phyloP scores from a whole-genome alignment of 2,113 vertebrate species.

The Neofelis nebulosa region DNA sequence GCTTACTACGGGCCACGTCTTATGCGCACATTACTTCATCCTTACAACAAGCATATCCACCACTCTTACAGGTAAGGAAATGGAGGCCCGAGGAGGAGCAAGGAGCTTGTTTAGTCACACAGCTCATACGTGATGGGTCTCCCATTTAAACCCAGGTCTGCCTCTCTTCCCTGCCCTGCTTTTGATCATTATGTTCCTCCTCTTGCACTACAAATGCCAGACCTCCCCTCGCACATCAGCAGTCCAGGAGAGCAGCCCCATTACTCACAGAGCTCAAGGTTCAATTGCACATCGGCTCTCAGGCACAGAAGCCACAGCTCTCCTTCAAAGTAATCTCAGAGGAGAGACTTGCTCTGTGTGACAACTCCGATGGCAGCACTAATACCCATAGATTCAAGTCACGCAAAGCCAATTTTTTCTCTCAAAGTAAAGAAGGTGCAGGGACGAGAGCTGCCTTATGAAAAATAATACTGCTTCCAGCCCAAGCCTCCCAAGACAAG shows the following conservation, averaged over 20 bases:
- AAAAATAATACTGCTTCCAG: neutral
- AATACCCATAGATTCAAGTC: neutral
- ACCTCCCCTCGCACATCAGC: neutral
- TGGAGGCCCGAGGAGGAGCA: neutral
- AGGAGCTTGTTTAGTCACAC: neutral
- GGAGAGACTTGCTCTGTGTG: neutral
- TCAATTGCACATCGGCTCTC: neutral
- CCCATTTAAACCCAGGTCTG: neutral
- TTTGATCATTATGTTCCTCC: neutral
- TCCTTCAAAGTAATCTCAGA: neutral
- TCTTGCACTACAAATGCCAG: neutral
- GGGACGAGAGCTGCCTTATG: neutral
- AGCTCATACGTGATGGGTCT: neutral
- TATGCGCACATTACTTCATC: neutral
- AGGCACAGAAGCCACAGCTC: neutral
- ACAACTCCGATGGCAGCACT: neutral
- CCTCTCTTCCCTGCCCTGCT: neutral
- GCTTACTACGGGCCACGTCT: neutral
- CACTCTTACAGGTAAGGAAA: neutral
- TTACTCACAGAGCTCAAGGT: neutral
- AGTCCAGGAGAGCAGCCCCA: neutral
- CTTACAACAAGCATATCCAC: rapidly evolving
- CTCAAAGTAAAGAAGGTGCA: neutral
- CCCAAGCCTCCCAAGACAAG: no score
- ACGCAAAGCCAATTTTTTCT: neutral